Conservation (phyloP, 2,797 vertebrate genomes). For the Thunnus albacares region DNA sequence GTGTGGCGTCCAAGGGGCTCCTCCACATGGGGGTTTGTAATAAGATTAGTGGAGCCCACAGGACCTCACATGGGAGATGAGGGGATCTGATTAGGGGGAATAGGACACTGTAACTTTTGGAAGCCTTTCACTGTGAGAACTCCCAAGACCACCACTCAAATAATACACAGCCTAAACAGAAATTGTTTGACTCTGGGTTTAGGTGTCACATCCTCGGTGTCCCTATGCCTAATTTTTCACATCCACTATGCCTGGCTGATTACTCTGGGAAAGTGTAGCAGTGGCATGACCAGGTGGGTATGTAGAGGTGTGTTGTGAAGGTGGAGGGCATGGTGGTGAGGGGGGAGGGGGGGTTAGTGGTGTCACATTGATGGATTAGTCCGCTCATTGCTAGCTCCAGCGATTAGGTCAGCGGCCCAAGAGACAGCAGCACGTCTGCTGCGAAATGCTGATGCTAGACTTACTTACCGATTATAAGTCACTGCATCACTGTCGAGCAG, state of each 20-base stretch:
- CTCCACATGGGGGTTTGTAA: conserved; percentile 59
- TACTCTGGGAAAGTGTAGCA: conserved; percentile 3
- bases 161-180: conserved; percentile 20
- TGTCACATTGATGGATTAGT: conserved; percentile 84
- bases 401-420: conserved; percentile 79
- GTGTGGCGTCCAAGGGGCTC: conserved; percentile 47
- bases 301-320: conserved; percentile 41
- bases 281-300: conserved; percentile 22
- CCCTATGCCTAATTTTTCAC: conserved; percentile 3
- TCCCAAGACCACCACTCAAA: background rate
- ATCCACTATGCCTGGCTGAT: background rate
- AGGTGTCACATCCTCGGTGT: conserved; percentile 8
- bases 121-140: conserved; percentile 50
- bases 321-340: conserved; percentile 24
- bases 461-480: conserved; percentile 77
- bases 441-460: conserved; percentile 80
- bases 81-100: conserved; percentile 72
- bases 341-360: conserved; percentile 41
- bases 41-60: conserved; percentile 66
- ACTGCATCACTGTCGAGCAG: conserved; percentile 68
- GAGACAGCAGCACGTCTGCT: conserved; percentile 71
- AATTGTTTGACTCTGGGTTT: conserved; percentile 30
- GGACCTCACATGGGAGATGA: conserved; percentile 56
- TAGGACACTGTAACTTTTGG: conserved; percentile 65
- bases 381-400: conserved; percentile 75